Evolutionary conservation across 2,113 vertebrate species (phyloP), one percentile per base, ranked within the genome.

Genomic region (Hiodon alosoides): DNA sequence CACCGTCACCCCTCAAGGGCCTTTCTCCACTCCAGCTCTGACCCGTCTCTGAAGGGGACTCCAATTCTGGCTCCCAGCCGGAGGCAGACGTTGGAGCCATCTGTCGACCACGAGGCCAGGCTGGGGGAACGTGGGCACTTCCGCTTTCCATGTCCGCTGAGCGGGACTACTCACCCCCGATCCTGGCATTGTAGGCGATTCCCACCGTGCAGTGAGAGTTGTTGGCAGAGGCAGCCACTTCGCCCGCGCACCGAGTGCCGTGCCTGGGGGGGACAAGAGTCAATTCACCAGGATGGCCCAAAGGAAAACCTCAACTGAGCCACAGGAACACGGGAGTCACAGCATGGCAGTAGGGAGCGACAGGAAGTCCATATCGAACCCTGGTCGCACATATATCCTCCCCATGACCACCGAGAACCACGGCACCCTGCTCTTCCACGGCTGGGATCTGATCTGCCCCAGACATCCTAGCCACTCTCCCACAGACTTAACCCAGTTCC

Each of bases 181-280:
- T 99, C 89, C 85, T 95, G 86, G 97, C 97, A 58, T 98, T 98
- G 86, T 96, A 99, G 83, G 97, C 95, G 60, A 99, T 97, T 86
- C 97, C 97, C 73, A 98, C 96, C 74, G 95, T 95, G 90, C 97
- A 99, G 79, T 98, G 94, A 17, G 97, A 95, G 89, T 99, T 99
- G 90, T 99, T 99, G 81, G 97, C 97, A 0, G 95, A 91, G 52
- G 96, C 96, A 77, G 97, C 96, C 81, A 99, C 97, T 91, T 98
- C 97, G 75, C 97, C 97, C 69, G 97, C 97, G 87, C 97, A 99
- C 79, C 97, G 93, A 47, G 97, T 99, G 83, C 97, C 97, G n/a
- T 99, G 97, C 90, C 97, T 99, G 89, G 75, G 82, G 82, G 83
- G 71, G 3, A n/a, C 13, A n/a, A 57, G 61, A 31, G 72, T 70